Conservation (phyloP, 37 sponge, comb jelly and placozoan genomes). For the Amphimedon queenslandica region DNA sequence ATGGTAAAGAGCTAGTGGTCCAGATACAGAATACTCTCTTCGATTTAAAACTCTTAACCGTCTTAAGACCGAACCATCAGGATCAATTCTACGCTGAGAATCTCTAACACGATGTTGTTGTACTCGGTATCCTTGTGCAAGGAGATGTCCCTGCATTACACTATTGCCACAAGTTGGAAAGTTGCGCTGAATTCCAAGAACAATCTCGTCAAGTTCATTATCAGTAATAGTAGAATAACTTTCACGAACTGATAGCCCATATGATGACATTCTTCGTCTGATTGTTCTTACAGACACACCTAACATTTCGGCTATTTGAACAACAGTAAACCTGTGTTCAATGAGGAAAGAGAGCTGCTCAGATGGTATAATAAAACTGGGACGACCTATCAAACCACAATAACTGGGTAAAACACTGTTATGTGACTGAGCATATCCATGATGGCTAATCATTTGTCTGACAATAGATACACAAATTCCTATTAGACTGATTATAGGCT, state of each 20-base stretch:
- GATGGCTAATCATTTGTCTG: too few species aligned
- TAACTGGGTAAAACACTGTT: too few species aligned
- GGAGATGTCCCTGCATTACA: conserved; percentile 21
- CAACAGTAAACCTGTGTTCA: conserved; percentile 16
- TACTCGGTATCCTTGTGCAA: conserved; percentile 17
- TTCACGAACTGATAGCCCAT: conserved; percentile 10
- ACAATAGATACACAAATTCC: too few species aligned
- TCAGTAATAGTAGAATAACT: conserved; percentile 24
- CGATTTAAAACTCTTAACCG: conserved; percentile 3
- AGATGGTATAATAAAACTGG: conserved; percentile 16
- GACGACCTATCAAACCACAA: conserved; percentile 27
- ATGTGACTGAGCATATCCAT: too few species aligned
- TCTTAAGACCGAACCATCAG: conserved; percentile 20
- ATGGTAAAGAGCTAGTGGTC: conserved; percentile 36
- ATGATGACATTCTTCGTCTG: conserved; percentile 30
- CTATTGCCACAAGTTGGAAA: conserved; percentile 35
- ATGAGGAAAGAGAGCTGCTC: conserved; percentile 25
- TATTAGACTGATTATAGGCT: too few species aligned
- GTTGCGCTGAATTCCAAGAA: conserved; percentile 7
- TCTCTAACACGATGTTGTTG: conserved; percentile 45
- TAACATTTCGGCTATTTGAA: conserved; percentile 36
- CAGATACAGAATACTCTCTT: conserved; percentile 26
- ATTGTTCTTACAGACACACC: conserved; percentile 44
- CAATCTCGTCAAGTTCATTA: conserved; percentile 34
- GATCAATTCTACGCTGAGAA: conserved; percentile 45